Evolutionary conservation across 1,140 invertebrate genomes (phyloP).

Genomic region (Apis mellifera): Amel_HAv3.1 CM009942.2:2690001-2690500

Average conservation of each 20-base stretch:
- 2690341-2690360: background rate
- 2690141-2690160: too few species aligned
- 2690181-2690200: too few species aligned
- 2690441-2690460: constrained; percentile 2
- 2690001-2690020: too few species aligned
- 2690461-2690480: constrained; percentile 58
- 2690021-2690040: too few species aligned
- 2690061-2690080: too few species aligned
- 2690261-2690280: background rate
- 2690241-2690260: background rate
- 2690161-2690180: constrained; percentile 10
- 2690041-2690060: too few species aligned
- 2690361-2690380: constrained; percentile 48
- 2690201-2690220: too few species aligned
- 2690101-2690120: too few species aligned
- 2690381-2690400: background rate
- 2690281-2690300: constrained; percentile 28
- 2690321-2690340: background rate
- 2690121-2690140: background rate
- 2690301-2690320: constrained; percentile 6
- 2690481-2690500: constrained; percentile 41
- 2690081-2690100: too few species aligned
- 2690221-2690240: background rate
- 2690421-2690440: constrained; percentile 40
- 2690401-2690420: constrained; percentile 32